These are phyloP conservation scores for Anolis carolinensis DNA, from an alignment of 2,113 vertebrate genomes.

Conservation along the genomic window DNA sequence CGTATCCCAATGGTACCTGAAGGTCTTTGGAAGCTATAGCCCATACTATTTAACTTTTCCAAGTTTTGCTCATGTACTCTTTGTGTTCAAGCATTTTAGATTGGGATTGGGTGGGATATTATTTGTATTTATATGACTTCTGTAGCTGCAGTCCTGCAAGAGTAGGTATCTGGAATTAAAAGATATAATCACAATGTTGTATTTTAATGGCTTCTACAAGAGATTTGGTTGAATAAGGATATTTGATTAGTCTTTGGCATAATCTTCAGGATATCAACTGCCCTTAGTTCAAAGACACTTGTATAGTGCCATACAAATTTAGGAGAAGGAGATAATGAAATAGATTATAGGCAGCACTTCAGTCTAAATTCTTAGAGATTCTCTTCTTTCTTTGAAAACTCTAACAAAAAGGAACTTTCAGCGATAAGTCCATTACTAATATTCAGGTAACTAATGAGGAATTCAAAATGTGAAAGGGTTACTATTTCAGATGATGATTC, in stretches of 20 bases:
- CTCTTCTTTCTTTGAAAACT: background rate
- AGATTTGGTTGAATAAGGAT: conserved; percentile 24
- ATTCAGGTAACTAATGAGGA: background rate
- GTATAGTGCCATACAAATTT: conserved; percentile 17
- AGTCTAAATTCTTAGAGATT: conserved; percentile 34
- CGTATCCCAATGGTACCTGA: background rate
- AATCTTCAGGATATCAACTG: conserved; percentile 7
- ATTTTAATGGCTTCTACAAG: background rate
- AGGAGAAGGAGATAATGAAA: background rate
- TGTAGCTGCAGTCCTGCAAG: background rate
- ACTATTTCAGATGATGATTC: too few relatives aligned
- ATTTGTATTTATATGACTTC: background rate
- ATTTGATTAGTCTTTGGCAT: conserved; percentile 35
- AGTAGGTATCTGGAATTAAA: background rate
- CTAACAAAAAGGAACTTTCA: background rate
- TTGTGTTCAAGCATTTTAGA: background rate
- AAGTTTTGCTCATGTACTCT: background rate
- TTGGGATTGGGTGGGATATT: background rate
- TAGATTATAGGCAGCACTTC: background rate
- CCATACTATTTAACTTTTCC: too few relatives aligned
- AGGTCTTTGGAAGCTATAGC: background rate
- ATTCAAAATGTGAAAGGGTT: background rate
- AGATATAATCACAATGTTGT: background rate
- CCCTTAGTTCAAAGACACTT: conserved; percentile 31
- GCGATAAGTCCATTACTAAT: background rate